phyloP scores from a whole-genome alignment of 1,140 invertebrate genomes.

The Heliconius congener region DNA sequence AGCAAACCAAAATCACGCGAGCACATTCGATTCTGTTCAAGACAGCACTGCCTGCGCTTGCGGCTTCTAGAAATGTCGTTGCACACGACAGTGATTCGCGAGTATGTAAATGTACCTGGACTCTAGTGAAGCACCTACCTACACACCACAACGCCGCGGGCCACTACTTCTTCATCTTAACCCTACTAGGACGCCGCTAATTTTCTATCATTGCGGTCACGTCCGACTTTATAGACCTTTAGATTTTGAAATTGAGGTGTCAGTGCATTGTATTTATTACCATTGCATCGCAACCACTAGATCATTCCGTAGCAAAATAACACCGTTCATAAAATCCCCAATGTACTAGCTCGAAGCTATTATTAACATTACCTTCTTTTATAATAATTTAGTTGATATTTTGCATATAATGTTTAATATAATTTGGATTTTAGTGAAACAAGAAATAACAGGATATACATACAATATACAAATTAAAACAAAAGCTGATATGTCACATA shows the following conservation, averaged over 20 bases:
- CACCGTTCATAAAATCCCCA: constrained; percentile 63
- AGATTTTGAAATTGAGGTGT: constrained; percentile 77
- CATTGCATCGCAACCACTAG: constrained; percentile 53
- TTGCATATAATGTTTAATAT: constrained; percentile 5
- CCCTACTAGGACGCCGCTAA: constrained; percentile 75
- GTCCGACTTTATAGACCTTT: constrained; percentile 72
- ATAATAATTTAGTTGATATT: constrained; percentile 42
- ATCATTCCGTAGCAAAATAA: constrained; percentile 45
- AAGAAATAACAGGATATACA: too few relatives aligned
- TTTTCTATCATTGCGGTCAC: constrained; percentile 78
- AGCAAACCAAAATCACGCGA: constrained; percentile 40
- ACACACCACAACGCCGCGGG: constrained; percentile 54
- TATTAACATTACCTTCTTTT: constrained; percentile 55
- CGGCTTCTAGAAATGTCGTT: not conserved
- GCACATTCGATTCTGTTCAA: constrained; percentile 30
- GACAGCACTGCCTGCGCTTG: constrained; percentile 18
- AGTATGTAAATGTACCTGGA: not conserved
- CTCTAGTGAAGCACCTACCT: constrained; percentile 19
- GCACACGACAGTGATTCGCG: constrained; percentile 16
- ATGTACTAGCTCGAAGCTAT: constrained; percentile 55
- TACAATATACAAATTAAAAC: too few relatives aligned
- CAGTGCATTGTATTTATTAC: constrained; percentile 75
- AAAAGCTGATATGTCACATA: too few relatives aligned
- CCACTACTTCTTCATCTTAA: constrained; percentile 70
- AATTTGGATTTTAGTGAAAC: not conserved